Base-by-base conservation (phyloP, 2,888 invertebrate species). In the Megastigmus dorsalis region DNA sequence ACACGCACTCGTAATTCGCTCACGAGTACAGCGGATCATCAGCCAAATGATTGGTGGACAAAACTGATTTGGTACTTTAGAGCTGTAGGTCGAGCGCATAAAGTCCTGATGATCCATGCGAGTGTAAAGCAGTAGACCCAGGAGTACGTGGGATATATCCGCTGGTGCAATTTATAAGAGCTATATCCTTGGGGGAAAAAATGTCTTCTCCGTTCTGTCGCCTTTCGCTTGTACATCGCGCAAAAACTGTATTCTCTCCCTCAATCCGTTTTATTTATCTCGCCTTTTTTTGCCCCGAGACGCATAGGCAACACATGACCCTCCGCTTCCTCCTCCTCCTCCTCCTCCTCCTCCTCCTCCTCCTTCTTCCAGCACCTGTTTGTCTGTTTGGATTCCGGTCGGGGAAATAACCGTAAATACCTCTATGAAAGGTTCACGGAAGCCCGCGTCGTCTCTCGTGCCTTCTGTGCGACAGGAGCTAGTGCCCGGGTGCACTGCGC, bases 311-410 rank as follows among this genome's bases (percentile, higher is more conserved):
- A 28, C 38, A 6, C n/a, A 30, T 62, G 41, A 43, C 54, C n/a
- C n/a, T n/a, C n/a, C n/a, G n/a, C n/a, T n/a, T n/a, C n/a, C n/a
- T n/a, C n/a, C 41, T 18, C 41, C 41, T 20, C 13, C 36, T 13
- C 15, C n/a, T 3, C 28, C 23, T 43, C 30, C 23, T 20, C 41
- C 7, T 45, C 18, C 9, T 6, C 5, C 10, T 26, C n/a, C 26
- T 41, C 50, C 13, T 26, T 15, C 10, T 10, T 13, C 20, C 28
- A 36, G 28, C 67, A 52, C 67, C 54, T 60, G 67, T 67, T 55
- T 50, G 73, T 74, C 74, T 68, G 62, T 68, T 52, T 50, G 57
- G 50, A 55, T 62, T 68, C 63, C 74, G 67, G 59, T 54, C 55
- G 36, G 13, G 55, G 38, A 50, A 62, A 62, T 66, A 73, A 72